Evolutionary conservation across 2,888 invertebrate species (phyloP).

Genomic region (Allophyes oxyacanthae): DNA sequence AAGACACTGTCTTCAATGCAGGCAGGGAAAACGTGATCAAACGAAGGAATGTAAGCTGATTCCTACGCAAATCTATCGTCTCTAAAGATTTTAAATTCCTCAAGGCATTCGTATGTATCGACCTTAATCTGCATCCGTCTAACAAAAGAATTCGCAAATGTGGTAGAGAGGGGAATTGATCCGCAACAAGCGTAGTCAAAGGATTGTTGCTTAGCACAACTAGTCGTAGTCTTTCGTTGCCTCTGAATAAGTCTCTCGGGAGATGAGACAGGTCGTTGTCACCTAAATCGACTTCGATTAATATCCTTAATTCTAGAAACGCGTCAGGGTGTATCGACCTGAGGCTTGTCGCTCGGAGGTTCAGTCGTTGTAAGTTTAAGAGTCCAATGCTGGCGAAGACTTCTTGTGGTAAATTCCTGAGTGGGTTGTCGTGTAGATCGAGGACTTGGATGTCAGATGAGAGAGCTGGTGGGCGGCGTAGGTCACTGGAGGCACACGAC

Average conservation of each 20-base stretch:
- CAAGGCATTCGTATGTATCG: slow-evolving; percentile 94
- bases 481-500: slow-evolving; percentile 94
- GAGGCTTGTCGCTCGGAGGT: slow-evolving; percentile 93
- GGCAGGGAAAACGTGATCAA: slow-evolving; percentile 91
- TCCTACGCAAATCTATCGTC: slow-evolving; percentile 94
- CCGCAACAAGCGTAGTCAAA: slow-evolving; percentile 91
- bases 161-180: slow-evolving; percentile 95
- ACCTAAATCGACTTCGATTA: slow-evolving; percentile 96
- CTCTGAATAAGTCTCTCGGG: slow-evolving; percentile 94
- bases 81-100: slow-evolving; percentile 92
- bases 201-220: slow-evolving; percentile 95
- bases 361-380: slow-evolving; percentile 95
- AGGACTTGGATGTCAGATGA: slow-evolving; percentile 91
- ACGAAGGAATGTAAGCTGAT: slow-evolving; percentile 92
- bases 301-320: slow-evolving; percentile 95
- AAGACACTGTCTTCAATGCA: slow-evolving; percentile 93
- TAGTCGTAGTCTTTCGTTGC: slow-evolving; percentile 94
- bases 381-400: slow-evolving; percentile 94
- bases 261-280: slow-evolving; percentile 93
- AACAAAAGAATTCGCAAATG: slow-evolving; percentile 95
- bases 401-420: slow-evolving; percentile 93
- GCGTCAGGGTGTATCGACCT: slow-evolving; percentile 94
- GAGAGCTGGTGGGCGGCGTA: slow-evolving; percentile 93
- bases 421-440: slow-evolving; percentile 94
- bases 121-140: slow-evolving; percentile 93